Evolutionary conservation across 2,888 invertebrate genomes (phyloP).

Genomic region (Ashinkailepas kermadecensis): DNA sequence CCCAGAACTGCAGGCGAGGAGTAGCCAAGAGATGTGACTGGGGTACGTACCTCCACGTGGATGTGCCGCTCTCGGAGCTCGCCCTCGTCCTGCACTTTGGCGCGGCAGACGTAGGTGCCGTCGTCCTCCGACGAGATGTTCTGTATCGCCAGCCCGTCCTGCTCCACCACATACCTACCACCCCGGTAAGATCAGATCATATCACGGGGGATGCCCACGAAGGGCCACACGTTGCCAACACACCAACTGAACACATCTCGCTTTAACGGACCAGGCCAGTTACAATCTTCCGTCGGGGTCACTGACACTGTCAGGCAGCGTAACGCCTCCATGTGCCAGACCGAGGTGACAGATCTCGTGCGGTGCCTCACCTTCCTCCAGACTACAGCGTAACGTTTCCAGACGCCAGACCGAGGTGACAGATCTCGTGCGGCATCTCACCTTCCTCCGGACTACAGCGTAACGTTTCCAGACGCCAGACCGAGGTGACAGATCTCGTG

Average conservation of each 20-base stretch:
- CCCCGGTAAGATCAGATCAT: not conserved
- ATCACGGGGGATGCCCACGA: too few relatives aligned
- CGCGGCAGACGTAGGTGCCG: slow-evolving; percentile 76
- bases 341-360: not conserved
- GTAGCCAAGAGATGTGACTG: too few relatives aligned
- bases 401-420: too few relatives aligned
- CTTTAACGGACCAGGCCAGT: not conserved
- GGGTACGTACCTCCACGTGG: slow-evolving; percentile 47
- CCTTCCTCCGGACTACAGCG: too few relatives aligned
- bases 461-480: too few relatives aligned
- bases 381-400: too few relatives aligned
- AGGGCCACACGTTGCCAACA: too few relatives aligned
- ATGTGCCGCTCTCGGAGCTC: slow-evolving; percentile 68
- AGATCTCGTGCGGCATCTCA: too few relatives aligned
- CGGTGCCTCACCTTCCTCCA: not conserved
- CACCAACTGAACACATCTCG: not conserved
- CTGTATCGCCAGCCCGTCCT: slow-evolving; percentile 65
- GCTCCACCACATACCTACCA: slow-evolving; percentile 19
- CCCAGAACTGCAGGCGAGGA: too few relatives aligned
- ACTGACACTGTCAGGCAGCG: not conserved
- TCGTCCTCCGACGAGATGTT: slow-evolving; percentile 73
- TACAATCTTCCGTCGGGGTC: not conserved
- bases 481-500: too few relatives aligned
- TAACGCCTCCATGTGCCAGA: not conserved
- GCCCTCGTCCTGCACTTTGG: slow-evolving; percentile 73